Percentiles rank a stretch among this genome's conserved stretches.
Conservation (phyloP, 2,797 vertebrate genomes). For the Varecia variegata region DNA sequence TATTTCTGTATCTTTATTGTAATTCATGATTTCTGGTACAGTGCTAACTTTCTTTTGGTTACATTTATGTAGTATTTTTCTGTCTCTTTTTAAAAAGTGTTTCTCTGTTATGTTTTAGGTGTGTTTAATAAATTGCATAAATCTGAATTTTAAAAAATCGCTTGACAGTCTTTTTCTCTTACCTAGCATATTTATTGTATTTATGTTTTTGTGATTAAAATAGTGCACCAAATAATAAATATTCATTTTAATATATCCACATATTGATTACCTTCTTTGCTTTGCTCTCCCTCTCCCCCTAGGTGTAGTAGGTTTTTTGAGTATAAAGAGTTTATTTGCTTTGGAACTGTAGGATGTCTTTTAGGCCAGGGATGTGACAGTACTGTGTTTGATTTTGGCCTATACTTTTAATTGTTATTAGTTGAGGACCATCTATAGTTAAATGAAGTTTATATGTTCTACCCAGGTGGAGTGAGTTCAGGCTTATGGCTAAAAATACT, state of each 20-base stretch:
- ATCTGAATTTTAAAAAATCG: background rate
- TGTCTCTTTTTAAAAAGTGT: background rate
- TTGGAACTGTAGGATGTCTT: background rate
- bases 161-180: background rate
- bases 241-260: background rate
- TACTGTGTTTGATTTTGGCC: background rate
- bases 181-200: background rate
- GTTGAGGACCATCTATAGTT: background rate
- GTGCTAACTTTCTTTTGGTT: background rate
- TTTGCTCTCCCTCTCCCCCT: background rate
- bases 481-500: background rate
- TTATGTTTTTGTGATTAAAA: background rate
- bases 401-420: background rate
- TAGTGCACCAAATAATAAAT: background rate
- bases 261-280: background rate
- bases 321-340: background rate
- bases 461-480: background rate
- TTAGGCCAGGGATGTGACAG: background rate
- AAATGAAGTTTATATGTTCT: background rate
- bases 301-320: background rate
- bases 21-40: background rate
- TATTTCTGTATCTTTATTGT: slow-evolving; percentile 4
- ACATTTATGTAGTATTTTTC: background rate
- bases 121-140: background rate
- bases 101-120: background rate